Conservation (phyloP, 2,113 vertebrate species). For the Centropus bengalensis region DNA sequence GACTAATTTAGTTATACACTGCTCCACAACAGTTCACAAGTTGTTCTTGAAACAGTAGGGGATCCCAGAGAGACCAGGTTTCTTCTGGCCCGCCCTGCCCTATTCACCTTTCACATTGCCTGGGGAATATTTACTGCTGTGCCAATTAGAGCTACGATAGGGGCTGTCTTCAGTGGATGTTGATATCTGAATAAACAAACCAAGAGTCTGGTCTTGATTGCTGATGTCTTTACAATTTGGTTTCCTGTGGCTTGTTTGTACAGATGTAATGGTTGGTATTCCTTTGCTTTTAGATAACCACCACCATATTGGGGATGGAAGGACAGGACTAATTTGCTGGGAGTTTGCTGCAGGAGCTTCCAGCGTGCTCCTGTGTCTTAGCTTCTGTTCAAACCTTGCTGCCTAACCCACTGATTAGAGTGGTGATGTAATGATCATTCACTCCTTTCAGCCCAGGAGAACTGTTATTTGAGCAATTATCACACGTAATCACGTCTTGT, state of each 20-base stretch:
- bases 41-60: neutral
- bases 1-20: neutral
- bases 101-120: neutral
- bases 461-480: neutral
- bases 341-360: neutral
- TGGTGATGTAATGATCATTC: neutral
- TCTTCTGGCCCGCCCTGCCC: neutral
- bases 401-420: neutral
- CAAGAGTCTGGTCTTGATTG: slow-evolving; percentile 41
- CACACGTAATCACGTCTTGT: neutral
- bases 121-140: neutral
- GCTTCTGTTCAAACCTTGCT: neutral
- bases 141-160: neutral
- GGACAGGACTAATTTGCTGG: neutral
- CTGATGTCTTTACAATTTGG: slow-evolving; percentile 16
- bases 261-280: slow-evolving; percentile 36
- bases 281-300: slow-evolving; percentile 27
- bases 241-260: slow-evolving; percentile 51
- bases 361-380: neutral
- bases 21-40: neutral
- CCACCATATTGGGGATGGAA: neutral
- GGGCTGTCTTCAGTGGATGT: neutral
- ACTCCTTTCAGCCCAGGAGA: neutral
- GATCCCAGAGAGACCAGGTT: neutral
- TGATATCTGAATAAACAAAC: slow-evolving; percentile 35